Evolutionary conservation across 2,888 invertebrate genomes (phyloP).

Genomic region (Xylota sylvarum): DNA sequence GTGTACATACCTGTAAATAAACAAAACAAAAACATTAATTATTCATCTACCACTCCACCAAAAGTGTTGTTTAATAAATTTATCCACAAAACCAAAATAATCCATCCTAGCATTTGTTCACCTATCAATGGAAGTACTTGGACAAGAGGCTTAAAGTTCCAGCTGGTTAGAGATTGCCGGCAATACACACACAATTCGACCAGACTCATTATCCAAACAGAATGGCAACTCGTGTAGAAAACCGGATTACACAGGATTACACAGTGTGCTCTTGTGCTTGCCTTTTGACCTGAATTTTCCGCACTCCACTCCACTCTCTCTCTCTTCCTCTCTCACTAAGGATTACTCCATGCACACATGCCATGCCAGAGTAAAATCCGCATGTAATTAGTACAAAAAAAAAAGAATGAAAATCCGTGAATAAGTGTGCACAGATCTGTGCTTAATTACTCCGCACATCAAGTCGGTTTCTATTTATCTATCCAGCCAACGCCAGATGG

Average conservation of each 20-base stretch:
- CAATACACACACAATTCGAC: constrained; percentile 6
- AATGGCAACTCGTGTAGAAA: constrained; percentile 55
- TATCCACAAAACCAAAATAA: background rate
- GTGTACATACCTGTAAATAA: constrained; percentile 68
- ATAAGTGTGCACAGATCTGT: constrained; percentile 40
- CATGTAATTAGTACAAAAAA: constrained; percentile 30
- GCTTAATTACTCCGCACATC: constrained; percentile 59
- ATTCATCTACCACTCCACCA: constrained; percentile 24
- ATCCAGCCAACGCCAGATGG: constrained; percentile 29
- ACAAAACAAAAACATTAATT: constrained; percentile 46
- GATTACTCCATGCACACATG: constrained; percentile 43
- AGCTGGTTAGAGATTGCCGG: constrained; percentile 34
- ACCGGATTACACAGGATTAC: constrained; percentile 75
- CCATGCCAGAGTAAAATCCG: background rate
- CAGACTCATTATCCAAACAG: constrained; percentile 48
- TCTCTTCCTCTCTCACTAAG: constrained; percentile 18
- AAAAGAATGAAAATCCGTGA: constrained; percentile 11
- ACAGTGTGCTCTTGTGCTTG: constrained; percentile 56
- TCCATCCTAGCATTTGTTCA: background rate
- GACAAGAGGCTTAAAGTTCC: constrained; percentile 59
- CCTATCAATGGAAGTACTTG: constrained; percentile 14
- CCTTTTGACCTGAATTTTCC: constrained; percentile 69
- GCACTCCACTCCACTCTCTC: background rate
- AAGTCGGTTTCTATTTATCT: constrained; percentile 44
- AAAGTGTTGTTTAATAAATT: constrained; percentile 1